phyloP scores from a whole-genome alignment of 2,797 vertebrate genomes.

The Mormyrus hasselquistii region DNA sequence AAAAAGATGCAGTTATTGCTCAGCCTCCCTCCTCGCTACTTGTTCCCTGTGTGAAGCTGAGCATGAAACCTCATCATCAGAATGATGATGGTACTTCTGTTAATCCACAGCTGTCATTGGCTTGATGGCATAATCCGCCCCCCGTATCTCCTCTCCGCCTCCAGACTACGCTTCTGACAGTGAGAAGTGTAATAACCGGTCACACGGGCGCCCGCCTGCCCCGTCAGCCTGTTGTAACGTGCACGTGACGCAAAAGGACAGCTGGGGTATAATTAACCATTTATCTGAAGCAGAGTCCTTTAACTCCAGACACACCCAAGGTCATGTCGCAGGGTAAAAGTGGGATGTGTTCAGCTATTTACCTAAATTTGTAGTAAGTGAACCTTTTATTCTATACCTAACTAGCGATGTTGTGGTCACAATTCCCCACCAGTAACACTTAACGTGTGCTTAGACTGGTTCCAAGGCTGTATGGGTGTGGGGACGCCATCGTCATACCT shows the following conservation, averaged over 20 bases:
- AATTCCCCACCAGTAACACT: neutral
- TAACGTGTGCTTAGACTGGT: neutral
- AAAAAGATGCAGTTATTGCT: neutral
- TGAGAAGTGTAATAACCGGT: neutral
- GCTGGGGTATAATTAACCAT: neutral
- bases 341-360: conserved; percentile 1
- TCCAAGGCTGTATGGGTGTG: neutral
- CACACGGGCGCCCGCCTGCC: neutral
- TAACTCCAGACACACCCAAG: neutral
- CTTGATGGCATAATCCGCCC: conserved; percentile 1
- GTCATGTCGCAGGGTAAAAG: conserved; percentile 2
- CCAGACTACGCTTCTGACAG: neutral
- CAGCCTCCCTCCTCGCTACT: neutral
- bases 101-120: conserved; percentile 12
- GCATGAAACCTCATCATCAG: neutral
- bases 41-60: neutral
- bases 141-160: neutral
- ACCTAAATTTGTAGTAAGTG: neutral
- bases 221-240: neutral
- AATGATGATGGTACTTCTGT: neutral
- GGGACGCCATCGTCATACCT: neutral
- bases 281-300: neutral
- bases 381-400: neutral
- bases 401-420: neutral
- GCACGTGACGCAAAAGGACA: neutral